Conservation (phyloP, 1,140 invertebrate genomes). For the Holotrichia oblita region DNA sequence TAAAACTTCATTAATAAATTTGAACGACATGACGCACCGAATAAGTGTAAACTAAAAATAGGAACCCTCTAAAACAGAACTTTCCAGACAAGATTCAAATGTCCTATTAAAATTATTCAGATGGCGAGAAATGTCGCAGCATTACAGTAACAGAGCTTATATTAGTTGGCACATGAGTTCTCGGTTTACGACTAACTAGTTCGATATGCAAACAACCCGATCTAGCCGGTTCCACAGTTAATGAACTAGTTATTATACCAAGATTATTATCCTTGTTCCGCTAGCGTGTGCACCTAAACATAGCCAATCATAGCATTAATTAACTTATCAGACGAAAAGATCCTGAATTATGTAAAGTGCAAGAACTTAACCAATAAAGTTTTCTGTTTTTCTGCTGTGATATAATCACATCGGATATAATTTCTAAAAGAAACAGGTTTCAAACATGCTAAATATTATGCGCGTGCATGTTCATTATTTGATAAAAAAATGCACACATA, state of each 20-base stretch:
- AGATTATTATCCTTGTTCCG: background rate
- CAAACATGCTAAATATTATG: too few species aligned
- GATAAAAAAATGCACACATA: too few species aligned
- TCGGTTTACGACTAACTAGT: background rate
- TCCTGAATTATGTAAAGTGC: background rate
- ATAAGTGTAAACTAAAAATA: too few species aligned
- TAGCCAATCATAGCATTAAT: background rate
- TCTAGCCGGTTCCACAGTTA: background rate
- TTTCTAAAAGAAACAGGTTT: too few species aligned
- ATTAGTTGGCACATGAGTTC: background rate
- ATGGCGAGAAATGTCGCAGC: background rate
- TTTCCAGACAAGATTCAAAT: background rate
- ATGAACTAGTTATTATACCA: constrained; percentile 12
- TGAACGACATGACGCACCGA: too few species aligned
- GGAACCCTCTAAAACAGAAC: background rate
- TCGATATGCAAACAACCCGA: background rate
- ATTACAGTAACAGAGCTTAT: background rate
- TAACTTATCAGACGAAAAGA: background rate
- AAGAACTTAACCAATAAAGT: background rate
- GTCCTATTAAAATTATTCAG: background rate
- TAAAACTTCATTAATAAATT: too few species aligned
- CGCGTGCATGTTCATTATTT: too few species aligned
- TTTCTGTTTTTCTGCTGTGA: too few species aligned
- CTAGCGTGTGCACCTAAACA: background rate
- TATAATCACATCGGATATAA: too few species aligned